Evolutionary conservation across 2,888 invertebrate genomes (phyloP).

Genomic region (Calliphora vomitoria): DNA sequence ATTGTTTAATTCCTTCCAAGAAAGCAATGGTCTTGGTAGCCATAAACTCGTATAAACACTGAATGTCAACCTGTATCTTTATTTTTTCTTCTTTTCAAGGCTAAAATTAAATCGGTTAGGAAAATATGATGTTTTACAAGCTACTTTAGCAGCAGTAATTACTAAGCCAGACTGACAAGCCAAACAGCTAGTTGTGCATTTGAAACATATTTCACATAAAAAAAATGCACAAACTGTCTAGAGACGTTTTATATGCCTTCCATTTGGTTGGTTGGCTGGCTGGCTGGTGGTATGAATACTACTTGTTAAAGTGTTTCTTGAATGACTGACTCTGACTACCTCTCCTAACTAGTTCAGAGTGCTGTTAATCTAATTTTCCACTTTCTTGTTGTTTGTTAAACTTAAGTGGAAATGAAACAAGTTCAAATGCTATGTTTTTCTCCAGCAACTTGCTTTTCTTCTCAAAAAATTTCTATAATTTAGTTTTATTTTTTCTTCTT

Average conservation of each 20-base stretch:
- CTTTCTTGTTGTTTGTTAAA: slow-evolving; percentile 66
- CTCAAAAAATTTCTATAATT: slow-evolving; percentile 40
- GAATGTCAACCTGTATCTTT: slow-evolving; percentile 58
- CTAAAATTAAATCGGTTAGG: slow-evolving; percentile 47
- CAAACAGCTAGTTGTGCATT: slow-evolving; percentile 29
- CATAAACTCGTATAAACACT: slow-evolving; percentile 20
- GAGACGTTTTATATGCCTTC: slow-evolving; percentile 23
- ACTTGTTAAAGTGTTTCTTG: slow-evolving; percentile 28
- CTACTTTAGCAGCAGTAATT: slow-evolving; percentile 49
- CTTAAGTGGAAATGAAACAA: slow-evolving; percentile 68
- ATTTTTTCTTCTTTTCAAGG: slow-evolving; percentile 37
- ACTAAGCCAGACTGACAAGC: slow-evolving; percentile 39
- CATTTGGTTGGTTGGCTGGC: background rate
- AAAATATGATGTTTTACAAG: slow-evolving; percentile 21
- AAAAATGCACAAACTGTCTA: slow-evolving; percentile 40
- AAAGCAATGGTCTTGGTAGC: slow-evolving; percentile 4
- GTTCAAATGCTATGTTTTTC: slow-evolving; percentile 43
- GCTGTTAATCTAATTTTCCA: slow-evolving; percentile 71
- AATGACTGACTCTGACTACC: slow-evolving; percentile 32
- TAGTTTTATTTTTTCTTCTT: slow-evolving; percentile 35
- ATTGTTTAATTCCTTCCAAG: slow-evolving; percentile 35
- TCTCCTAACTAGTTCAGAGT: slow-evolving; percentile 60
- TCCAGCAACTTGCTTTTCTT: slow-evolving; percentile 43
- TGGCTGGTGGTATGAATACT: background rate
- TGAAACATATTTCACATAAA: slow-evolving; percentile 2